Evolutionary conservation across 2,797 vertebrate genomes (phyloP).

Genomic region (Meriones psammophilus): DNA sequence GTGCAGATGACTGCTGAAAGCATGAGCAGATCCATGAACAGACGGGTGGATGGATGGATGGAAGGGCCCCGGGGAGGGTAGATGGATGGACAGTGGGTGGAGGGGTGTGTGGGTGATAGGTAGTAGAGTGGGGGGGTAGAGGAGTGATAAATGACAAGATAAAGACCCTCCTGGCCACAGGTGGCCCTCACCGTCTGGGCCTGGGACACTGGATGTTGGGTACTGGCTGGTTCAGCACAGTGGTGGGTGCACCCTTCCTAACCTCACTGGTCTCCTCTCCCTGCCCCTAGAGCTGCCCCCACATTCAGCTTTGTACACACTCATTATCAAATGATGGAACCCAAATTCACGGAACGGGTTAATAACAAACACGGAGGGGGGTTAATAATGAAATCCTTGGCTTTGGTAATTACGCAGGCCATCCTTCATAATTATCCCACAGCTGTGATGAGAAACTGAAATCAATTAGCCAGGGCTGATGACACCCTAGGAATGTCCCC

Average conservation of each 20-base stretch:
- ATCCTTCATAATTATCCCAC: slow-evolving; percentile 91
- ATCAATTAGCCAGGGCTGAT: slow-evolving; percentile 82
- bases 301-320: background rate
- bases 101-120: background rate
- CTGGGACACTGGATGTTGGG: background rate
- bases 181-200: background rate
- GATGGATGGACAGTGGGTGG: fast-evolving
- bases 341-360: slow-evolving; percentile 96
- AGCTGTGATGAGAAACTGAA: slow-evolving; percentile 85
- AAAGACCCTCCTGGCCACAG: background rate
- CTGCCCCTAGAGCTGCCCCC: background rate
- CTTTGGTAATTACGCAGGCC: slow-evolving; percentile 93
- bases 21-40: background rate
- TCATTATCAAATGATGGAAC: slow-evolving; percentile 86
- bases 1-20: background rate
- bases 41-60: background rate
- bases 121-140: background rate
- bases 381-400: slow-evolving; percentile 95
- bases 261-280: background rate
- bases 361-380: slow-evolving; percentile 90
- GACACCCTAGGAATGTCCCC: slow-evolving; percentile 73
- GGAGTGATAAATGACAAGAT: background rate
- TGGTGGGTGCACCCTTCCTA: too few species aligned
- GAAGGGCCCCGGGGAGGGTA: background rate
- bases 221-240: background rate